Evolutionary conservation across 2,888 invertebrate genomes (phyloP), one percentile per base, ranked within the genome.

Genomic region (Chloroclysta siterata): DNA sequence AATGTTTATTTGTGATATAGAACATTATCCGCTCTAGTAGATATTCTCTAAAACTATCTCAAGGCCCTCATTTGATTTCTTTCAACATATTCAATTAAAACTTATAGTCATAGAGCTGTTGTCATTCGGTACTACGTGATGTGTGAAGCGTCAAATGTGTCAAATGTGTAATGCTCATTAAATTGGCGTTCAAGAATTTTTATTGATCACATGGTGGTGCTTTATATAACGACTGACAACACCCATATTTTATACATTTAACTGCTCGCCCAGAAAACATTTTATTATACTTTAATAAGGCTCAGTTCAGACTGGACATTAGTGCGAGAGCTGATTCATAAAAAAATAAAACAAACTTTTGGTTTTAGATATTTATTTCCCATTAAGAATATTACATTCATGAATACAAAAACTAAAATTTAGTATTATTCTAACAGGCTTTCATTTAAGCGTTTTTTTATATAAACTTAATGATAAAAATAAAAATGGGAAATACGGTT

Each of bases 231-330:
- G 60, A 77, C 74, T 80, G 83, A 83, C 83, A 82, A 79, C 67
- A 62, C 72, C 78, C 79, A 82, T 87, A 85, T 84, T 81, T 87
- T 82, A 85, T 72, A 76, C 79, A 72, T 82, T 87, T 81, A 85
- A 88, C 79, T 80, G 77, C 77, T 76, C 70, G 60, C 15, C 46
- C 46, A 17, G 36, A 39, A 39, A 4, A 56, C 48, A 56, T 29
- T 50, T 39, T 41, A 48, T 7, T 47, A 41, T n/a, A 41, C 41
- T 47, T 47, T 55, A 36, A 36, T 17, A 36, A 48, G 65, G 71
- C 71, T 74, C 70, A 77, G 79, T 79, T 78, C 66, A 75, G 72
- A 70, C 66, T 67, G 68, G 75, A 81, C 77, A 80, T 79, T 82
- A 58, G 60, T 8, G 13, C 5, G 17, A 29, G 60, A 58, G 60